phyloP scores from a whole-genome alignment of 1,140 invertebrate species.

The Drosophila tropicalis region DNA sequence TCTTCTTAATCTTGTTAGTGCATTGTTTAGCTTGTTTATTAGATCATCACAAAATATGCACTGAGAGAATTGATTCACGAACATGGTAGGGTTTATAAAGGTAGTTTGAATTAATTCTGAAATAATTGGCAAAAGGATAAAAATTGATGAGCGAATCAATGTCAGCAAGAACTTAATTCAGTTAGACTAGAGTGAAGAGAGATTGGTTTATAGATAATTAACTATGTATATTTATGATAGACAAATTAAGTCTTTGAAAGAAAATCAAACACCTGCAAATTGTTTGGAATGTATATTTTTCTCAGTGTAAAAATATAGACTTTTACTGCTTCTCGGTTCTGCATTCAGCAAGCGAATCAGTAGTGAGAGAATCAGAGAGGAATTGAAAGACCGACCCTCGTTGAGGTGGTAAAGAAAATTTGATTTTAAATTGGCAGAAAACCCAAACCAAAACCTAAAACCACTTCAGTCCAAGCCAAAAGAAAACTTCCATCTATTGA shows the following conservation, averaged over 20 bases:
- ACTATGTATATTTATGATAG: too few relatives aligned
- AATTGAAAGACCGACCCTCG: slow-evolving; percentile 30
- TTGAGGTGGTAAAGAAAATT: slow-evolving; percentile 63
- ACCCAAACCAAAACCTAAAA: slow-evolving; percentile 24
- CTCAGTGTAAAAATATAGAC: not conserved
- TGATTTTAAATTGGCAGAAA: slow-evolving; percentile 69
- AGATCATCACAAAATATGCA: slow-evolving; percentile 18
- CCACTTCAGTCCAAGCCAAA: slow-evolving; percentile 4
- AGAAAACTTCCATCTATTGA: slow-evolving; percentile 38
- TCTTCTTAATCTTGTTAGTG: slow-evolving; percentile 24
- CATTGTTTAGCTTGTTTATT: slow-evolving; percentile 48
- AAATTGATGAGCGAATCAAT: too few relatives aligned
- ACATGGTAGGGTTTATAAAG: too few relatives aligned
- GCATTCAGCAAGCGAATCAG: not conserved
- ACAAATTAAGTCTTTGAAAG: too few relatives aligned
- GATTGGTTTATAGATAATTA: too few relatives aligned
- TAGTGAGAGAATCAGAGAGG: not conserved
- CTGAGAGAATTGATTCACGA: not conserved
- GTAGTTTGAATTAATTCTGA: too few relatives aligned
- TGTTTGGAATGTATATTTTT: not conserved
- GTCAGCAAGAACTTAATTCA: too few relatives aligned
- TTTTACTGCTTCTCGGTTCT: not conserved
- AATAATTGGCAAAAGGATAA: too few relatives aligned
- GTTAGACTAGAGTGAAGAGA: too few relatives aligned
- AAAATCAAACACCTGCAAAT: not conserved